Percentiles rank a stretch among this genome's conserved stretches.
phyloP scores from a whole-genome alignment of 2,797 vertebrate genomes.

The Rhincodon typus region DNA sequence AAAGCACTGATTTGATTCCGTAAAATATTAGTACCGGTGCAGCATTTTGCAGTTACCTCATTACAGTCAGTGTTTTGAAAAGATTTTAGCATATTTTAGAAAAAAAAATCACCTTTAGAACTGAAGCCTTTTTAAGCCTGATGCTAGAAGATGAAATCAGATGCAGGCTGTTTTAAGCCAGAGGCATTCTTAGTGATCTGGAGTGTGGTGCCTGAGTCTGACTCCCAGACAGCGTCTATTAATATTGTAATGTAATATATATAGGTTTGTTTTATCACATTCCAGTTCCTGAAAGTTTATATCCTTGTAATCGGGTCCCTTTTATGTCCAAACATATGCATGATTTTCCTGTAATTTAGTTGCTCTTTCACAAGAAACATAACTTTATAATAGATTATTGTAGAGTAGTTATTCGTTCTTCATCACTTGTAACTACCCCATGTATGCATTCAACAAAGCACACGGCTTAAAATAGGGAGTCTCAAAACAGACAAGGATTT shows the following conservation, averaged over 20 bases:
- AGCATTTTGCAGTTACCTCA: too few species aligned
- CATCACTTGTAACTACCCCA: background rate
- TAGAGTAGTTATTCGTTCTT: background rate
- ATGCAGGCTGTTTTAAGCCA: background rate
- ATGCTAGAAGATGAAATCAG: background rate
- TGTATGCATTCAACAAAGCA: background rate
- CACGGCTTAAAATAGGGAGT: background rate
- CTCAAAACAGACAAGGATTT: background rate
- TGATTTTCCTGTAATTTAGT: background rate
- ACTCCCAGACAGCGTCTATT: background rate
- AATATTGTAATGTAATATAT: slow-evolving; percentile 20
- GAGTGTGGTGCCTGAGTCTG: background rate
- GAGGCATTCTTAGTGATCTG: background rate
- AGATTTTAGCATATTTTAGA: background rate
- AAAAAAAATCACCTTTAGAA: background rate
- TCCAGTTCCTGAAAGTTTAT: background rate
- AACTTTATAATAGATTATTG: background rate
- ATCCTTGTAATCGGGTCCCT: background rate
- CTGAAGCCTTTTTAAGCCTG: slow-evolving; percentile 7
- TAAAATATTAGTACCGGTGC: background rate
- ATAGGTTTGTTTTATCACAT: slow-evolving; percentile 24
- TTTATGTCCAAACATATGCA: background rate
- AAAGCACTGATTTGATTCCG: background rate
- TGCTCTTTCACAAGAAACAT: background rate
- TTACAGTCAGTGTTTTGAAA: background rate